phyloP scores from a whole-genome alignment of 2,113 vertebrate species.

The Bombycilla garrulus region DNA sequence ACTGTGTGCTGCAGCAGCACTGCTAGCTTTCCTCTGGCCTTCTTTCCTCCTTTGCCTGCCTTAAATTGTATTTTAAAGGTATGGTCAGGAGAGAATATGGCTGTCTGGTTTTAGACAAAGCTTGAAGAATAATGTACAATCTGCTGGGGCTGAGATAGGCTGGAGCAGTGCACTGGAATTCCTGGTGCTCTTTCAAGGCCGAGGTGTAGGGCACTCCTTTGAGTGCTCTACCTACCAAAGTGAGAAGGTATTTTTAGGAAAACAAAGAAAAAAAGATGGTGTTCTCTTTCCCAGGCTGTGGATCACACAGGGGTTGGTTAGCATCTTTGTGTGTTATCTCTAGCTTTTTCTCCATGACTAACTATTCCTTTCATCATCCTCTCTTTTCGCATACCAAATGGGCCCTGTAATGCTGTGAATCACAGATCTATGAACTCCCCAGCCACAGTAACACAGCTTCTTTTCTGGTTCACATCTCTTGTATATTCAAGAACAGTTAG shows the following conservation, averaged over 20 bases:
- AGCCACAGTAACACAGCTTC: neutral
- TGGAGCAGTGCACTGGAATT: neutral
- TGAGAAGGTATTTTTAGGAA: neutral
- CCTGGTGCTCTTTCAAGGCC: neutral
- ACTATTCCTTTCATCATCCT: conserved; percentile 46
- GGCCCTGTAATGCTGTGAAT: conserved; percentile 39
- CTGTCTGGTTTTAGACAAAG: neutral
- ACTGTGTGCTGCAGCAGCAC: neutral
- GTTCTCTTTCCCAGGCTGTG: neutral
- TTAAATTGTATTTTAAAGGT: neutral
- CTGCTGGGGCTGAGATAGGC: neutral
- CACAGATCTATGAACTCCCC: conserved; percentile 44
- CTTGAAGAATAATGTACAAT: neutral
- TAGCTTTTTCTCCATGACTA: conserved; percentile 47
- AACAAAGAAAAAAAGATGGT: neutral
- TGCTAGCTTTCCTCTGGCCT: neutral
- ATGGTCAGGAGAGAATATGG: neutral
- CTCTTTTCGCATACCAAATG: conserved; percentile 46
- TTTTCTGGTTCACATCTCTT: conserved; percentile 3
- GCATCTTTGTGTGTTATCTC: neutral
- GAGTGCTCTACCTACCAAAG: neutral
- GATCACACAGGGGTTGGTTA: neutral
- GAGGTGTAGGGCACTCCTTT: neutral
- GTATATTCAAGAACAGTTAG: conserved; percentile 11
- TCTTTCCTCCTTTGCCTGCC: neutral